Evolutionary conservation across 92 coral and sea anemone species (phyloP), one percentile per base, ranked within the genome.

Genomic region (Galaxea fascicularis): DNA sequence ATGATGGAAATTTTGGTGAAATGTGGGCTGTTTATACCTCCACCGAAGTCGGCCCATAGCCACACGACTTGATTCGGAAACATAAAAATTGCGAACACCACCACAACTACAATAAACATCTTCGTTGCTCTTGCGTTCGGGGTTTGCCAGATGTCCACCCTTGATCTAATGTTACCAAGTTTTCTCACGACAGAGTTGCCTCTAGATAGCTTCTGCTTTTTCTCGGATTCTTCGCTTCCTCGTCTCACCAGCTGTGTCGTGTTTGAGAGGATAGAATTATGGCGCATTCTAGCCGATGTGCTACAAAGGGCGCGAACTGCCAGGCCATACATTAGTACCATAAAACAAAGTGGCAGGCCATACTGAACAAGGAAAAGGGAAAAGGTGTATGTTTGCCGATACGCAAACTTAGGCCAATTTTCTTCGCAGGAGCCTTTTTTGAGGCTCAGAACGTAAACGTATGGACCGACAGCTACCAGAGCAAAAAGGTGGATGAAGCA

Each of bases 51-150:
- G 0, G 94, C 95, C 93, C 98, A 93, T 21, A 97, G 21, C 99
- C 99, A 97, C 6, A 93, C 88, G 0, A 95, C 95, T 79, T 97
- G 98, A 67, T 97, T 97, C 3, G 99, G 99, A 45, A 97, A 83
- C 93, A 92, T 97, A 12, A 95, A 95, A 15, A 95, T 82, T 11
- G 99, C 92, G 49, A 97, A 97, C 10, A 97, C 97, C 9, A 89
- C 90, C 13, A 97, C 99, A 10, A 97, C 98, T 4, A 92, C 81
- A 21, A 93, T 89, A 77, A 97, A 97, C 99, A 97, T 97, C 79
- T 95, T 97, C 4, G 94, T 94, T 8, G 98, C 99, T 17, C 85
- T 88, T 18, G 96, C 87, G 72, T 97, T 97, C 7, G 98, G 97
- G 51, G 89, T 93, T 16, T 74, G 90, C 81, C 94, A 89, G 13